A percentile compares a stretch with the other conserved stretches of the same genome.
Conservation (phyloP, 1,140 invertebrate genomes). For the Drosophila ohnishii region DNA sequence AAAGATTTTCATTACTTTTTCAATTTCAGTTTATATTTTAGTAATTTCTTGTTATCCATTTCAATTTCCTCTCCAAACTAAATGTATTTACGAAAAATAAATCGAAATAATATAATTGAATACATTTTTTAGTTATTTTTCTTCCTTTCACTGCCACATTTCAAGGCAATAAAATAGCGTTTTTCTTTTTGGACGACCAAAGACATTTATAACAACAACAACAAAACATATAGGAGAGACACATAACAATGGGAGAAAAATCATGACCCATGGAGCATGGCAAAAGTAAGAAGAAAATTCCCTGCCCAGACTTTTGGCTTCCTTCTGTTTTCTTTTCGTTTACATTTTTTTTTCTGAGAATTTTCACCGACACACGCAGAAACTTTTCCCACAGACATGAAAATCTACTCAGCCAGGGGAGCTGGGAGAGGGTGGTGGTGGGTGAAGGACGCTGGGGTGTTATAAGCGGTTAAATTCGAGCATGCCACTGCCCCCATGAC, state of each 20-base stretch:
- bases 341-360: slow-evolving; percentile 46
- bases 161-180: slow-evolving; percentile 27
- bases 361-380: slow-evolving; percentile 48
- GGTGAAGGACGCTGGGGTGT: slow-evolving; percentile 50
- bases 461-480: slow-evolving; percentile 76
- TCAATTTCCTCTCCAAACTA: neutral
- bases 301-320: slow-evolving; percentile 44
- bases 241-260: slow-evolving; percentile 33
- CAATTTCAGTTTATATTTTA: too few species aligned
- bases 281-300: slow-evolving; percentile 56
- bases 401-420: slow-evolving; percentile 68
- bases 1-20: too few species aligned
- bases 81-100: slow-evolving; percentile 2
- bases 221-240: slow-evolving; percentile 7
- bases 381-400: slow-evolving; percentile 58
- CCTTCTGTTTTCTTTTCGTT: slow-evolving; percentile 34
- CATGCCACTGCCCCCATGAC: slow-evolving; percentile 19
- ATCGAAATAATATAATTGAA: slow-evolving; percentile 30
- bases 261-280: slow-evolving; percentile 30
- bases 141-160: slow-evolving; percentile 1
- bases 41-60: neutral
- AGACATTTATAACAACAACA: slow-evolving; percentile 27
- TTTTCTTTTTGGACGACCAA: slow-evolving; percentile 13
- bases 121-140: slow-evolving; percentile 9
- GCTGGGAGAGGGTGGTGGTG: slow-evolving; percentile 18